phyloP scores from a whole-genome alignment of 2,113 vertebrate species.

The Terrapene triunguis region DNA sequence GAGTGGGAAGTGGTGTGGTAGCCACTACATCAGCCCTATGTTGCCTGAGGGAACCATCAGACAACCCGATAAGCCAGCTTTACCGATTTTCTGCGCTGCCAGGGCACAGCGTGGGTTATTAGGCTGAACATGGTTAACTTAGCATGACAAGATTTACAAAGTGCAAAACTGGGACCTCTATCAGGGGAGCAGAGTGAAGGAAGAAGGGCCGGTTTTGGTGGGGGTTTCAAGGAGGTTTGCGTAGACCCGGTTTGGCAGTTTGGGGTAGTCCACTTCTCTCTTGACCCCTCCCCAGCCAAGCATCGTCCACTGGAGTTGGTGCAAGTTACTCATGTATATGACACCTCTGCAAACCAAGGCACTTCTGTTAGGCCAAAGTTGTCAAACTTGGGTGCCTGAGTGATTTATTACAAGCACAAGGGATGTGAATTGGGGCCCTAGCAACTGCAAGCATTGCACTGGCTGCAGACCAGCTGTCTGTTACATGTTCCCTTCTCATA shows the following conservation, averaged over 20 bases:
- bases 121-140: constrained; percentile 40
- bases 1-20: constrained; percentile 15
- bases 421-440: constrained; percentile 18
- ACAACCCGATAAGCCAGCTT: not conserved
- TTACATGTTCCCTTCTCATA: not conserved
- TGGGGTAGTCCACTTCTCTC: not conserved
- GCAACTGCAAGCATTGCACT: constrained; percentile 9
- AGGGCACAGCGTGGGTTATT: not conserved
- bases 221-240: not conserved
- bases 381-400: not conserved
- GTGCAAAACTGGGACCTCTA: not conserved
- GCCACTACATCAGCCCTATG: not conserved
- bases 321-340: not conserved
- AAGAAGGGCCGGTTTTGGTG: not conserved
- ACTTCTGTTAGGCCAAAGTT: not conserved
- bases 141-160: not conserved
- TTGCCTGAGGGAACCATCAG: constrained; percentile 49
- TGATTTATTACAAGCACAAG: constrained; percentile 32
- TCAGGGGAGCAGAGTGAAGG: not conserved
- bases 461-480: not conserved
- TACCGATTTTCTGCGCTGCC: constrained; percentile 1
- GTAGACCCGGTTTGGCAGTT: not conserved
- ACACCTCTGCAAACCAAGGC: not conserved
- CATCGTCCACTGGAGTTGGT: rapidly evolving
- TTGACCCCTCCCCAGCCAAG: not conserved